A percentile compares a stretch with the other conserved stretches of the same genome.
Conservation (phyloP, 2,888 invertebrate genomes). For the Hololepta plana region DNA sequence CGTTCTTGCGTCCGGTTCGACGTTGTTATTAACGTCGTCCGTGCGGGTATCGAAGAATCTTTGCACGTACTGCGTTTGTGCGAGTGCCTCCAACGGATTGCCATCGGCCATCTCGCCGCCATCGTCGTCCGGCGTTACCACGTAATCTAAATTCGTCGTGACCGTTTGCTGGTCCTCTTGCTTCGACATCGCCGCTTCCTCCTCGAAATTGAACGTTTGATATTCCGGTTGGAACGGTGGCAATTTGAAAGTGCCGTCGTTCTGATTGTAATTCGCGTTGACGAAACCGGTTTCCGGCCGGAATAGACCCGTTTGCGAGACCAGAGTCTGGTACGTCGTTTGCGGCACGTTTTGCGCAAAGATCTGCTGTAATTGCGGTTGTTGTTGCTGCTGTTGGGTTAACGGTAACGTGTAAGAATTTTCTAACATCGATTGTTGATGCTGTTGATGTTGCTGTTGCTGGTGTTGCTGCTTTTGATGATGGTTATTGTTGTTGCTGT, state of each 20-base stretch:
- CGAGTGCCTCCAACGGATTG: conserved; percentile 11
- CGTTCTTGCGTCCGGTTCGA: conserved; percentile 16
- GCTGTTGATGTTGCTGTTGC: conserved; percentile 18
- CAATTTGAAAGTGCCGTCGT: conserved; percentile 6
- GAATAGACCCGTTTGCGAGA: conserved; percentile 13
- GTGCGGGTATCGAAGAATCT: conserved; percentile 16
- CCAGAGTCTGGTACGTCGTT: conserved; percentile 25
- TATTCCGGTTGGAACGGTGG: conserved; percentile 21
- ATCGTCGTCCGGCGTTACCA: conserved; percentile 18
- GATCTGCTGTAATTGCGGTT: conserved; percentile 9
- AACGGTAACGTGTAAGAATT: too few species aligned
- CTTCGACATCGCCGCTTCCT: conserved; percentile 17
- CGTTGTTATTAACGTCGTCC: conserved; percentile 11
- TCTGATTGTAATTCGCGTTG: conserved; percentile 4
- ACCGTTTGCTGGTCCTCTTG: conserved; percentile 11
- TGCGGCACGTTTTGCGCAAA: conserved; percentile 18
- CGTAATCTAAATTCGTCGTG: conserved; percentile 18
- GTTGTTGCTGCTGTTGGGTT: conserved; percentile 14
- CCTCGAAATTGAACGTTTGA: conserved; percentile 30
- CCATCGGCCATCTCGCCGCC: conserved; percentile 12
- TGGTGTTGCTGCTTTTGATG: conserved; percentile 16
- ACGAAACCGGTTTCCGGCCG: conserved; percentile 25
- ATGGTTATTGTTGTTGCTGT: conserved; percentile 3
- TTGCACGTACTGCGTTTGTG: conserved; percentile 18
- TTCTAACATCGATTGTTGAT: too few species aligned